These are phyloP conservation scores for Zaprionus tsacasi DNA, from an alignment of 1,140 invertebrate species.

Conservation along the genomic window DNA sequence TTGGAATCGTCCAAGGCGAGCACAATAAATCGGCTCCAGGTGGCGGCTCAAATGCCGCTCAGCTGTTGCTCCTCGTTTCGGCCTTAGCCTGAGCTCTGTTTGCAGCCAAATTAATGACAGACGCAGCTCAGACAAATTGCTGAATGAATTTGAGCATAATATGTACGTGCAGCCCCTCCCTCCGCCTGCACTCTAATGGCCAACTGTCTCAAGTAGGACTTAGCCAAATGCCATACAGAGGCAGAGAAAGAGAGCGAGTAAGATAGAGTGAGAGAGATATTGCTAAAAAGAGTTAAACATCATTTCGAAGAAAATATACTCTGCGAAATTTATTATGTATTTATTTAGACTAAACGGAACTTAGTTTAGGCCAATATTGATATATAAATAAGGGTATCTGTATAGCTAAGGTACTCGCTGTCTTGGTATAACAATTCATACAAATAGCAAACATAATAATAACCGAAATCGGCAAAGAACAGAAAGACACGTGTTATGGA, in stretches of 20 bases:
- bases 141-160: conserved; percentile 54
- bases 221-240: neutral
- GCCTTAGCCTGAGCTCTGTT: neutral
- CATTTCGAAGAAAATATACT: neutral
- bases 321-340: too few relatives aligned
- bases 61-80: neutral
- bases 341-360: too few relatives aligned
- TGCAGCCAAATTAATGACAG: conserved; percentile 49
- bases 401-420: neutral
- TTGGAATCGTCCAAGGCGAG: conserved; percentile 33
- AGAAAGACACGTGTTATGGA: conserved; percentile 24
- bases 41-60: conserved; percentile 24
- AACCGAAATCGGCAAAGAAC: conserved; percentile 4
- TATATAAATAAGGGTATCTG: too few relatives aligned
- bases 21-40: conserved; percentile 60
- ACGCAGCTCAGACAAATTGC: conserved; percentile 60
- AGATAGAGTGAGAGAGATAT: neutral
- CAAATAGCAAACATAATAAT: conserved; percentile 25
- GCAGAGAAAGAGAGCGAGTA: neutral
- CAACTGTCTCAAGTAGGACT: conserved; percentile 22
- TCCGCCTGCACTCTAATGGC: conserved; percentile 48
- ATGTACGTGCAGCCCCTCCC: conserved; percentile 2
- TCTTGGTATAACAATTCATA: neutral
- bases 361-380: too few relatives aligned
- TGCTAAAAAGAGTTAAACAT: neutral